These are phyloP conservation scores for Sturnira hondurensis DNA, from an alignment of 2,113 vertebrate species.

Conservation along the genomic window DNA sequence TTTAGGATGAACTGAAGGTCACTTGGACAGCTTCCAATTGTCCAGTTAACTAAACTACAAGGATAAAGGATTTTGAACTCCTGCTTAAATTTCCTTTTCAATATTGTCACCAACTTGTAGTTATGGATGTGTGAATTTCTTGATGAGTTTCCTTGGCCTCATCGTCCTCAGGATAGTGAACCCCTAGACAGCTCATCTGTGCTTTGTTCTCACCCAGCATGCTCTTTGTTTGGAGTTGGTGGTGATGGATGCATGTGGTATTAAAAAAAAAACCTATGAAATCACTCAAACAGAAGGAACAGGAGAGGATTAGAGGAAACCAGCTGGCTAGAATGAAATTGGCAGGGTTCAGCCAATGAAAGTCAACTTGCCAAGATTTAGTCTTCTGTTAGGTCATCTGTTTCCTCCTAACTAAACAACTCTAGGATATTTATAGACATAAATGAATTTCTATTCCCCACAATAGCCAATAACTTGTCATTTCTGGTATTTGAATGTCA, in stretches of 20 bases:
- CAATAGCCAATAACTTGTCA: slow-evolving; percentile 77
- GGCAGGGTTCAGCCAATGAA: slow-evolving; percentile 72
- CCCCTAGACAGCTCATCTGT: slow-evolving; percentile 71
- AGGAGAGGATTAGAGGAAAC: slow-evolving; percentile 74
- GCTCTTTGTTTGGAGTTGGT: slow-evolving; percentile 72
- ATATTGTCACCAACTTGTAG: slow-evolving; percentile 52
- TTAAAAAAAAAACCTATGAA: slow-evolving; percentile 66
- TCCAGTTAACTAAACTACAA: slow-evolving; percentile 60
- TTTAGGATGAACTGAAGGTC: slow-evolving; percentile 49
- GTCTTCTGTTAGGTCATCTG: slow-evolving; percentile 83
- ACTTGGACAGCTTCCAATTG: slow-evolving; percentile 50
- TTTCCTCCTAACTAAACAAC: slow-evolving; percentile 79
- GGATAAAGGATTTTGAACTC: background rate
- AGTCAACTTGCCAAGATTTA: slow-evolving; percentile 80
- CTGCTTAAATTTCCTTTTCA: slow-evolving; percentile 52
- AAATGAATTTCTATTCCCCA: slow-evolving; percentile 79
- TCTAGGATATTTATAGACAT: slow-evolving; percentile 80
- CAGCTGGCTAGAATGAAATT: slow-evolving; percentile 81
- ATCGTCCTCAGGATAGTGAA: slow-evolving; percentile 49
- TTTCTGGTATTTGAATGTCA: slow-evolving; percentile 80
- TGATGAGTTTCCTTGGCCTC: slow-evolving; percentile 71
- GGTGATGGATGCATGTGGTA: slow-evolving; percentile 68
- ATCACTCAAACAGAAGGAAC: slow-evolving; percentile 76
- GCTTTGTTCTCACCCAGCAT: slow-evolving; percentile 77
- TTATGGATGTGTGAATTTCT: slow-evolving; percentile 64